Evolutionary conservation across 2,113 vertebrate genomes (phyloP).

Genomic region (Pogonocichla stellata): DNA sequence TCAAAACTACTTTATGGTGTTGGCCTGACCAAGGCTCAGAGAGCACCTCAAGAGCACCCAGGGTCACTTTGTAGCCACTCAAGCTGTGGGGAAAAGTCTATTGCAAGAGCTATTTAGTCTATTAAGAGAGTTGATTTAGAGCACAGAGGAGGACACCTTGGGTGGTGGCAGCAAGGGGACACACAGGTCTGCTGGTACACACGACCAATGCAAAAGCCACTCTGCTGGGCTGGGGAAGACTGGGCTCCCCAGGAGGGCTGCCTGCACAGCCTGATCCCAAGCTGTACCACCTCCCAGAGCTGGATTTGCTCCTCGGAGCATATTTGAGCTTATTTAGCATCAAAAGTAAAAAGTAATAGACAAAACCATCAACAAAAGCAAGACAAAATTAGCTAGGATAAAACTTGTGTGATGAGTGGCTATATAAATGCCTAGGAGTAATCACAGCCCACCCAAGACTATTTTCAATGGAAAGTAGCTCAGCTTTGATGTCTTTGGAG

Average conservation of each 20-base stretch:
- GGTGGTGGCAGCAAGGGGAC: not conserved
- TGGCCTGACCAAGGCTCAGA: not conserved
- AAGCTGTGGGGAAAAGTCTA: not conserved
- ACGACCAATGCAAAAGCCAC: not conserved
- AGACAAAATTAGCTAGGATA: slow-evolving; percentile 37
- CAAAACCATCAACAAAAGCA: not conserved
- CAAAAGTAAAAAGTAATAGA: slow-evolving; percentile 13
- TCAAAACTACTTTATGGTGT: not conserved
- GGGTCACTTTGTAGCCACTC: not conserved
- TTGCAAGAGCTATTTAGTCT: not conserved
- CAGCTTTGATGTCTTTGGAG: slow-evolving; percentile 53
- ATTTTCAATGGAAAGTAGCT: slow-evolving; percentile 48
- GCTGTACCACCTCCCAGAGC: not conserved
- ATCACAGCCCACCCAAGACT: slow-evolving; percentile 12
- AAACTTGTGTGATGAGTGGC: not conserved
- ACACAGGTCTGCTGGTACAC: not conserved
- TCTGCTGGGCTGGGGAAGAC: not conserved
- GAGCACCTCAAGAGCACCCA: rapidly evolving
- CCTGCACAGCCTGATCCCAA: not conserved
- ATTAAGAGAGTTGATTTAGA: not conserved
- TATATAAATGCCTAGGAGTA: slow-evolving; percentile 28
- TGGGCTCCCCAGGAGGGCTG: not conserved
- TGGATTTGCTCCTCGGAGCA: not conserved
- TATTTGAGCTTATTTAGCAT: not conserved
- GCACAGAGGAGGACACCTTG: not conserved